Percentiles rank a stretch among this genome's conserved stretches.
Conservation (phyloP, 2,797 vertebrate genomes). For the Esox lucius region DNA sequence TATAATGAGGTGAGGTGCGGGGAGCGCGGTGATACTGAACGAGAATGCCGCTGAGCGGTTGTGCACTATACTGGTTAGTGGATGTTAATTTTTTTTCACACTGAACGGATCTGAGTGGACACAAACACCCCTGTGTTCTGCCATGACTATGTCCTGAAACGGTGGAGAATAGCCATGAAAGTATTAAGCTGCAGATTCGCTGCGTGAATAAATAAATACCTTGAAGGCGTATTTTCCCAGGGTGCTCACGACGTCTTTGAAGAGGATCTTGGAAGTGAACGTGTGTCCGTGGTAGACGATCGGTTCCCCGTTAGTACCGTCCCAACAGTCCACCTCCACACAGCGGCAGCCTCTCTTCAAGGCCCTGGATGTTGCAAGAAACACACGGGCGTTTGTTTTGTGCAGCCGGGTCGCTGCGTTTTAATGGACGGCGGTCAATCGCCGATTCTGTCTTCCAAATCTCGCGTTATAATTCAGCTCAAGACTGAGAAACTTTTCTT, state of each 20-base stretch:
- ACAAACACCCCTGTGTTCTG: background rate
- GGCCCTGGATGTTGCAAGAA: slow-evolving; percentile 67
- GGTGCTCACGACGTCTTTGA: slow-evolving; percentile 86
- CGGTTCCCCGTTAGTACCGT: slow-evolving; percentile 88
- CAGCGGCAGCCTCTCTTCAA: slow-evolving; percentile 86
- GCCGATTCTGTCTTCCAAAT: background rate
- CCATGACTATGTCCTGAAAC: background rate
- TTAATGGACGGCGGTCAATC: background rate
- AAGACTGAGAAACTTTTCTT: background rate
- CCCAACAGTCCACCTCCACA: slow-evolving; percentile 94
- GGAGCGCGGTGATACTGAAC: slow-evolving; percentile 22
- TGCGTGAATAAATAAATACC: slow-evolving; percentile 46
- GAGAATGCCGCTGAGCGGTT: background rate
- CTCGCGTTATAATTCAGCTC: background rate
- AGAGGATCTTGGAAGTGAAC: slow-evolving; percentile 91
- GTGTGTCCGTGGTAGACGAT: slow-evolving; percentile 93
- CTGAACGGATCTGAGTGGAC: background rate
- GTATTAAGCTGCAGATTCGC: background rate
- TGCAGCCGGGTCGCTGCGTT: background rate
- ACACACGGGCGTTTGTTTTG: slow-evolving; percentile 13
- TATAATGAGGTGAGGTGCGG: slow-evolving; percentile 27
- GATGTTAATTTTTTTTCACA: background rate
- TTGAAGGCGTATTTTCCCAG: slow-evolving; percentile 89
- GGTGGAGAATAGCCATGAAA: background rate
- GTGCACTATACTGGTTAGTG: background rate